These are phyloP conservation scores for Zaprionus taronus DNA, from an alignment of 1,140 invertebrate species.

Conservation along the genomic window DNA sequence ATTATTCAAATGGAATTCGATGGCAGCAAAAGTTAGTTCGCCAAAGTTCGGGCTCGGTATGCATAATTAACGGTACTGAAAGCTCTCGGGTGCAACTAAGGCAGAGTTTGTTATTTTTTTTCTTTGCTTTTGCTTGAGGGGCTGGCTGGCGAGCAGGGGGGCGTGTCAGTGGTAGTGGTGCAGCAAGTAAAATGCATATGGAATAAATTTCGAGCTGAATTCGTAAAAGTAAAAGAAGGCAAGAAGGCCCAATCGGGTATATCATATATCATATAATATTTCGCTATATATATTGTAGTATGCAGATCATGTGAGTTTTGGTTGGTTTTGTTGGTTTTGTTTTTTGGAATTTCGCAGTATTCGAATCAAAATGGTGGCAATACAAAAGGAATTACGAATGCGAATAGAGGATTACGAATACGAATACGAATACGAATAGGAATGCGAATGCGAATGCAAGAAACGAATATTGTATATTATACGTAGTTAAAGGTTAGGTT, in stretches of 20 bases:
- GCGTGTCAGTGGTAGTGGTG: constrained; percentile 27
- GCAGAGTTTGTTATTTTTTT: constrained; percentile 3
- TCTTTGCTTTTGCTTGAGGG: not conserved
- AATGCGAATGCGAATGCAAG: constrained; percentile 36
- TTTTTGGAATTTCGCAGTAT: constrained; percentile 48
- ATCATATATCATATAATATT: not conserved
- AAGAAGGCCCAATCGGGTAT: constrained; percentile 33
- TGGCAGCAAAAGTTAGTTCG: constrained; percentile 25
- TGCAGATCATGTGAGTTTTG: constrained; percentile 26
- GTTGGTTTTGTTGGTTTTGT: not conserved
- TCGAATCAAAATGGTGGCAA: constrained; percentile 47
- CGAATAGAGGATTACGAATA: constrained; percentile 18
- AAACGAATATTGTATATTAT: constrained; percentile 33
- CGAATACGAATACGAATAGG: constrained; percentile 42
- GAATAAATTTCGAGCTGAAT: constrained; percentile 20
- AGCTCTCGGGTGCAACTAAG: constrained; percentile 36
- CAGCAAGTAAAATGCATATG: constrained; percentile 35
- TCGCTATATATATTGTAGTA: not conserved
- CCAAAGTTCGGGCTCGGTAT: constrained; percentile 32
- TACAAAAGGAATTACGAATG: constrained; percentile 31
- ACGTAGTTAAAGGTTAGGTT: constrained; percentile 30
- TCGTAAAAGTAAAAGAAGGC: constrained; percentile 41
- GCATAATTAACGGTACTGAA: constrained; percentile 48
- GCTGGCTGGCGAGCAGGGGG: constrained; percentile 2
- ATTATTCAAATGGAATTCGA: constrained; percentile 32